phyloP scores from a whole-genome alignment of 1,140 invertebrate species.

The Pachypsylla venusta region DNA sequence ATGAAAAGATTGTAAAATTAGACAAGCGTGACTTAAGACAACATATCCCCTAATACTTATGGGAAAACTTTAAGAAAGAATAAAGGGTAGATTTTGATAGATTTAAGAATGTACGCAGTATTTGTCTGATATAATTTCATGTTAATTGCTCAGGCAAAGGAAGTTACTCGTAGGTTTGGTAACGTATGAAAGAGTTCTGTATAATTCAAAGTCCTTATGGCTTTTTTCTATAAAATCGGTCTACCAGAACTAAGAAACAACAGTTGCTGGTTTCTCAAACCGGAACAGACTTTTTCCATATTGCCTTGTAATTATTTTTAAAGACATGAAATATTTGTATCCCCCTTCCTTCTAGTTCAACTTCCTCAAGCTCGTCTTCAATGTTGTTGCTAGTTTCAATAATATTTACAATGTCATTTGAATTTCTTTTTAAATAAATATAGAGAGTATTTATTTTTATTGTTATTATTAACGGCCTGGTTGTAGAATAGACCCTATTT shows the following conservation, averaged over 20 bases:
- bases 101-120: neutral
- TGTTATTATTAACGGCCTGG: no score
- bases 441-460: no score
- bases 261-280: neutral
- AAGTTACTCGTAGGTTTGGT: neutral
- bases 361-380: no score
- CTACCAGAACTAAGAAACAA: slow-evolving; percentile 4
- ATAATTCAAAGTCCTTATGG: slow-evolving; percentile 5
- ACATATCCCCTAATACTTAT: no score
- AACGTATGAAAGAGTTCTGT: slow-evolving; percentile 3
- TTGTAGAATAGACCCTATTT: no score
- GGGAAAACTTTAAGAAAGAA: neutral
- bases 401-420: no score
- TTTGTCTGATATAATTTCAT: neutral
- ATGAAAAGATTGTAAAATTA: no score
- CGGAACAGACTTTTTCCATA: neutral
- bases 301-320: neutral
- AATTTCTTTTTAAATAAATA: no score
- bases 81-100: neutral
- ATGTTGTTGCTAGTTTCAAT: no score
- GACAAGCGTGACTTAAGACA: no score
- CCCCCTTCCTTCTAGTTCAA: neutral
- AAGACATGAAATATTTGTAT: slow-evolving; percentile 5
- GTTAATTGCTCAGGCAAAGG: neutral
- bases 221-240: neutral